Conservation (phyloP, 2,113 vertebrate species). For the Noctilio leporinus region DNA sequence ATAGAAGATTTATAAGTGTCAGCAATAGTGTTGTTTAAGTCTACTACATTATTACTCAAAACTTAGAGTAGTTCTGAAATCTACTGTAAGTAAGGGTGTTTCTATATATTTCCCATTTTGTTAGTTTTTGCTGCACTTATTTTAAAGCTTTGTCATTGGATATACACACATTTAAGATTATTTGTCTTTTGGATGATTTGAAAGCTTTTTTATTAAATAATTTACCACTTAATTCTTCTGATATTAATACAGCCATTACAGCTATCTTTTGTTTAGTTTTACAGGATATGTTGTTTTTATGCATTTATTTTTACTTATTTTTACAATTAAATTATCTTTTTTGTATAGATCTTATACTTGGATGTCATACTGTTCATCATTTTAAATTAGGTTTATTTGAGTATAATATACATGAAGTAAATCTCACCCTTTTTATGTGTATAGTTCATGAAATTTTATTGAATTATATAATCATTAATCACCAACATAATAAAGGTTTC, state of each 20-base stretch:
- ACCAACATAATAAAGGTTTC: background rate
- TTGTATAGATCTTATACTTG: background rate
- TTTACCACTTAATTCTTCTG: background rate
- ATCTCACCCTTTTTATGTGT: background rate
- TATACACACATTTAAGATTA: background rate
- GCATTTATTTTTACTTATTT: background rate
- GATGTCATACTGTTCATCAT: background rate
- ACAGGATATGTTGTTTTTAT: background rate
- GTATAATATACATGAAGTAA: background rate
- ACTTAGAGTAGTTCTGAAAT: background rate
- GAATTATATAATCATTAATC: background rate
- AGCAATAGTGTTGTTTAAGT: background rate
- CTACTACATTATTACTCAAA: background rate
- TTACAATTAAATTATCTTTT: background rate
- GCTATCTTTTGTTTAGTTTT: background rate
- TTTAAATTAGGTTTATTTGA: background rate
- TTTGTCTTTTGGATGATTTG: background rate
- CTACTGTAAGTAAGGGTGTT: background rate
- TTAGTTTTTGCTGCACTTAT: background rate
- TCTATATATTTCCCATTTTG: background rate
- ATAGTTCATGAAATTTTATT: background rate
- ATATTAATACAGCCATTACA: background rate
- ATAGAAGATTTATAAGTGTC: background rate
- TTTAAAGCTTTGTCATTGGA: background rate
- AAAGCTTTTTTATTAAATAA: background rate